phyloP scores from a whole-genome alignment of 2,888 invertebrate genomes.

The Stenotaenia linearis region DNA sequence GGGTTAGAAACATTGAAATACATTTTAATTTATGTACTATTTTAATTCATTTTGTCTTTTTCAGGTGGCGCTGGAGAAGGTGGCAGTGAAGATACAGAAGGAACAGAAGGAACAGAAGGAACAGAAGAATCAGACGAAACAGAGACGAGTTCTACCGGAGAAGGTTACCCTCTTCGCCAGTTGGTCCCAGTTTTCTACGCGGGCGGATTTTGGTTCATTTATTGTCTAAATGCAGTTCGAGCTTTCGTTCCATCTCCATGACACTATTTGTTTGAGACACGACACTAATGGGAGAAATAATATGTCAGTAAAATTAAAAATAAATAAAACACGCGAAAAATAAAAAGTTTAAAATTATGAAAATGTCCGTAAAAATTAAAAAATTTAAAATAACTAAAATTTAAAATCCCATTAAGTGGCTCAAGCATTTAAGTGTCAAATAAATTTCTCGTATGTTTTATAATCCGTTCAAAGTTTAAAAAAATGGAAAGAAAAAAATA shows the following conservation, averaged over 20 bases:
- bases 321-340: no score
- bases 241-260: not conserved
- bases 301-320: no score
- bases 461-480: no score
- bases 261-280: not conserved
- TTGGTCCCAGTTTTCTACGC: not conserved
- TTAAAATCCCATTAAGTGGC: no score
- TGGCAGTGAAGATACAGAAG: not conserved
- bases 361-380: no score
- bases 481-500: no score
- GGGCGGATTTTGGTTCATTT: constrained; percentile 10
- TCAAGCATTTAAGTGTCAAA: no score
- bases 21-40: no score
- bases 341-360: no score
- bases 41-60: not conserved
- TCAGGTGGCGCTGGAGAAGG: not conserved
- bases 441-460: no score
- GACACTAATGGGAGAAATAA: not conserved
- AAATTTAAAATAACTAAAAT: no score
- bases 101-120: not conserved
- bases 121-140: not conserved
- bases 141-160: not conserved
- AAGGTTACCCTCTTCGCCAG: not conserved
- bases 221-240: not conserved
- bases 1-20: no score